Conservation (phyloP, 2,888 invertebrate genomes). For the Vanessa cardui region DNA sequence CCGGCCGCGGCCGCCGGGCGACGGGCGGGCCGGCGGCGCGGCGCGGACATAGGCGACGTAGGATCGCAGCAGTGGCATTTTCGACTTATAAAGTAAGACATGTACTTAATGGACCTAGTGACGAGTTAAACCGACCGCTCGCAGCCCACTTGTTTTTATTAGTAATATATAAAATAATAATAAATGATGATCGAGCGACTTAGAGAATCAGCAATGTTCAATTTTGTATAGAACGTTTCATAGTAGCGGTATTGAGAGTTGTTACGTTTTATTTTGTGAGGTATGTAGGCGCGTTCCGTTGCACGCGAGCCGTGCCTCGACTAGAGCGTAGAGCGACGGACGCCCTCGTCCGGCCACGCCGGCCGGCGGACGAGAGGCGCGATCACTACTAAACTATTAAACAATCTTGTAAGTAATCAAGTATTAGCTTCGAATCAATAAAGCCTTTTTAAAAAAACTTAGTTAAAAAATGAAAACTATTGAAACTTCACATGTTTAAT, state of each 20-base stretch:
- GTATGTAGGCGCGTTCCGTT: conserved; percentile 57
- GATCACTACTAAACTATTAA: conserved; percentile 75
- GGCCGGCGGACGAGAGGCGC: conserved; percentile 49
- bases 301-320: conserved; percentile 47
- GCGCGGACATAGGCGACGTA: conserved; percentile 71
- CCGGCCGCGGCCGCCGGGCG: conserved; percentile 19
- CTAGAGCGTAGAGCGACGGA: conserved; percentile 43
- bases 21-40: conserved; percentile 37
- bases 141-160: conserved; percentile 71
- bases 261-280: conserved; percentile 77
- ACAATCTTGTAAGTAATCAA: conserved; percentile 82
- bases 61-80: conserved; percentile 80
- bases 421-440: conserved; percentile 83
- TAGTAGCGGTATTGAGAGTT: conserved; percentile 80
- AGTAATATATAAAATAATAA: conserved; percentile 52
- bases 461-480: conserved; percentile 75
- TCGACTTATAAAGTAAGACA: conserved; percentile 78
- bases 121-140: conserved; percentile 65
- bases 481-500: conserved; percentile 78
- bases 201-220: conserved; percentile 81
- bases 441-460: conserved; percentile 79
- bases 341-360: conserved; percentile 26
- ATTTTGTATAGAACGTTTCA: conserved; percentile 82
- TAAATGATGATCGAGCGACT: conserved; percentile 63
- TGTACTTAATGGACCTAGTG: conserved; percentile 76